These are phyloP conservation scores for Volucella inanis DNA, from an alignment of 2,888 invertebrate genomes.

Conservation along the genomic window DNA sequence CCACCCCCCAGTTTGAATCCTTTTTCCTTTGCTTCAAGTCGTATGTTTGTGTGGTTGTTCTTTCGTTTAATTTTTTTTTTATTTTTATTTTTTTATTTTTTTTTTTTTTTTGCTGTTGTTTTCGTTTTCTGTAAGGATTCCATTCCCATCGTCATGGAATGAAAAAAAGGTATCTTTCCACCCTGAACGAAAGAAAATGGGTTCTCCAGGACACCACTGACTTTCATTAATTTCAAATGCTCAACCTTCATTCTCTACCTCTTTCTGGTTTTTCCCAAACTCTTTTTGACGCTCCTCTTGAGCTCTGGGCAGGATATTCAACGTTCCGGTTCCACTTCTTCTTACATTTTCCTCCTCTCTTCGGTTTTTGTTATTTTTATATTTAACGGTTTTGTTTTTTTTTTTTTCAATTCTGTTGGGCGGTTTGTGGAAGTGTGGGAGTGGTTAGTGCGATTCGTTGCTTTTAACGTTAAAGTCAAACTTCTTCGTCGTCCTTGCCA, in stretches of 20 bases:
- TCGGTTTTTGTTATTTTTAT: constrained; percentile 26
- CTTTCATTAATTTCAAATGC: constrained; percentile 74
- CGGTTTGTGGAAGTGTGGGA: constrained; percentile 50
- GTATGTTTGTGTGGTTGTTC: neutral
- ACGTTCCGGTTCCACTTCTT: constrained; percentile 72
- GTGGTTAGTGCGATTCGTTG: constrained; percentile 72
- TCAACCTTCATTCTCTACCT: constrained; percentile 48
- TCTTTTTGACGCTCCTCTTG: constrained; percentile 7
- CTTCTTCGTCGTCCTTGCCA: constrained; percentile 56
- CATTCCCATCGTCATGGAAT: constrained; percentile 65
- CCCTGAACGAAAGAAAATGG: constrained; percentile 52
- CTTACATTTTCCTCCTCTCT: constrained; percentile 44
- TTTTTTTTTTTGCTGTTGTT: constrained; percentile 31
- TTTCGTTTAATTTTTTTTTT: neutral
- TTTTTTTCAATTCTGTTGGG: constrained; percentile 52
- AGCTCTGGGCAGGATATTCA: constrained; percentile 61
- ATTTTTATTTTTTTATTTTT: constrained; percentile 17
- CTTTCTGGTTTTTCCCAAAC: neutral
- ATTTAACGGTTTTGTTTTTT: constrained; percentile 17
- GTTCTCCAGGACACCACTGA: constrained; percentile 72
- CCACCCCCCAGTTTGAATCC: constrained; percentile 66
- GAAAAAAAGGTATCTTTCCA: constrained; percentile 69
- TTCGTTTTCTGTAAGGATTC: constrained; percentile 55
- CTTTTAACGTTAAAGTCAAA: constrained; percentile 71
- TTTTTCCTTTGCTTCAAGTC: constrained; percentile 44